Base-by-base conservation (phyloP, 1,140 invertebrate species). In the Conus betulinus region DNA sequence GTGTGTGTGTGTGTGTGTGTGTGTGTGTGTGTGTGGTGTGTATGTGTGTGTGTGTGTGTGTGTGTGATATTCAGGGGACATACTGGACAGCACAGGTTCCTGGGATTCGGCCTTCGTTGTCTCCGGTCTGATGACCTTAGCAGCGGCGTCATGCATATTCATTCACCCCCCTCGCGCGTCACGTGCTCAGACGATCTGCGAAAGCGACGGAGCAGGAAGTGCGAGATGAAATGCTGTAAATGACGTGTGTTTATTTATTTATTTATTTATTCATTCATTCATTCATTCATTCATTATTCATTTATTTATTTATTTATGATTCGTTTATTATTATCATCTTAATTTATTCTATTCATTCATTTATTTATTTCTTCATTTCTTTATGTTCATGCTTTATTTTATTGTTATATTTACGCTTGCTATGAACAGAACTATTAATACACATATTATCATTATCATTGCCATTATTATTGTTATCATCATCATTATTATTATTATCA, bases 21-120 rank as follows among this genome's bases (percentile, higher is more conserved):
- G 39, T 39, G 39, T 39, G 39, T 39, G 39, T 39, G 39, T 60
- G n/a, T 53, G 17, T 84, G 13, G 27, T 27, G 39, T 60, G 55
- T 57, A 4, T n/a, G 20, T 39, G 15, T 51, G 11, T 23, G 10
- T 67, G 3, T 67, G 15, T 25, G 39, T 53, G 17, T 84, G 52
- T 57, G 20, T 60, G n/a, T 84, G 53, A 15, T 0, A 3, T 89
- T 84, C 81, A 89, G 88, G 88, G 25, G 85, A 27, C 74, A 71
- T 89, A 15, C 39, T 67, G 13, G 88, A 89, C 82, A 71, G 23
- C 52, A 84, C 60, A 17, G 63, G 55, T 8, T 87, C 88, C 6
- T 89, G 88, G 88, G 81, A 87, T 60, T 8, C 82, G 15, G 81
- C 88, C 5, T 89, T 89, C 25, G 71, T 89, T 23, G 60, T 89